Evolutionary conservation across 1,140 invertebrate genomes (phyloP), one percentile per base, ranked within the genome.

Genomic region (Meloidogyne chitwoodi): DNA sequence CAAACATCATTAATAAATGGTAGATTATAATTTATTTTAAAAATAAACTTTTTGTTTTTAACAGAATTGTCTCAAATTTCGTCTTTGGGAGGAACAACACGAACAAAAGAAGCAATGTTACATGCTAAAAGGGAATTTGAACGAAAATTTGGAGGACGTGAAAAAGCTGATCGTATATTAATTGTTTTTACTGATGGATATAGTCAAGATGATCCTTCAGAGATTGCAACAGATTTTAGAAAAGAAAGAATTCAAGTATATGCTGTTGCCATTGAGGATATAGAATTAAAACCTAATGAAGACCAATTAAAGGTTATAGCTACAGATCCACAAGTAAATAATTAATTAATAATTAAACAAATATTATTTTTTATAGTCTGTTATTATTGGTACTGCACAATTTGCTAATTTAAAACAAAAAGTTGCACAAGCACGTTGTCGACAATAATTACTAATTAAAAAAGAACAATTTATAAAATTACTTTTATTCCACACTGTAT

Each of bases 161-260:
- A 62, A 0, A 75, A 75, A 31, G 74, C 74, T 29, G 61, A 74
- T 16, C 10, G 24, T 29, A 74, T 75, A 41, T 19, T 78, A 19
- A 62, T 78, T 31, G 41, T 78, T 14, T 78, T 78, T 48, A 79
- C 77, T 11, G 77, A 78, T 41, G 77, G 77, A 34, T 74, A 78
- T 65, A 79, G 76, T 16, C 77, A 78, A 56, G 77, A 78, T 31
- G 77, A 78, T 34, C 77, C 77, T 16, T 44, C 38, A 26, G 77
- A 78, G 6, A 41, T 78, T 64, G 77, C 77, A n/a, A 12, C 27
- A 29, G 16, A 71, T n/a, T 73, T 78, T 14, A 56, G 24, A 34
- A 78, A 73, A 75, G 78, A 78, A 66, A 56, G 19, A 24, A 74
- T 78, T 48, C 77, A 74, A 24, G 31, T 78, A 4, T 78, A 80